Evolutionary conservation across 2,797 vertebrate species (phyloP).

Genomic region (Acanthornis magna): DNA sequence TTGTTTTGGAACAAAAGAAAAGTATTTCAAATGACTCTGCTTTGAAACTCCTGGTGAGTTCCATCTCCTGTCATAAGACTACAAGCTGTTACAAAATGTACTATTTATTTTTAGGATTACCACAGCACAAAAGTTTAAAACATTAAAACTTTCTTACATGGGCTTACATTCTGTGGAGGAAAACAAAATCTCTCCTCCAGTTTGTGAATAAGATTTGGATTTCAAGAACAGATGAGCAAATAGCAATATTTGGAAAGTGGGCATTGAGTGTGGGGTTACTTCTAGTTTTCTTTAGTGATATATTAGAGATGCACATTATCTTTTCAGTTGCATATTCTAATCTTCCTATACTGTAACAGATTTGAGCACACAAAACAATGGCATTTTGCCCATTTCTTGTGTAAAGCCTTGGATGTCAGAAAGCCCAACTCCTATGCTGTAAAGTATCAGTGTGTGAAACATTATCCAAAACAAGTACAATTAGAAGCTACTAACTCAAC

Average conservation of each 20-base stretch:
- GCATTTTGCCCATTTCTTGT: background rate
- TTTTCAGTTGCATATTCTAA: background rate
- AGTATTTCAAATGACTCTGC: background rate
- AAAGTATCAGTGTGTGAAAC: background rate
- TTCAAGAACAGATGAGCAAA: background rate
- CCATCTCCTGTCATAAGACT: background rate
- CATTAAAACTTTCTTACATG: background rate
- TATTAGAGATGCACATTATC: background rate
- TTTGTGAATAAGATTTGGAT: background rate
- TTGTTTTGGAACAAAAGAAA: background rate
- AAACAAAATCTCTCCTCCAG: background rate
- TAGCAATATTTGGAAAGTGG: background rate
- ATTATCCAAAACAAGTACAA: background rate
- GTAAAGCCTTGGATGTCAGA: background rate
- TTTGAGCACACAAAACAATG: background rate
- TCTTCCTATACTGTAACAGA: background rate
- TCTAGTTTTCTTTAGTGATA: background rate
- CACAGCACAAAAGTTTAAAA: background rate
- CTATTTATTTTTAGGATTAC: slow-evolving; percentile 16
- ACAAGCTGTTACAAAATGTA: background rate
- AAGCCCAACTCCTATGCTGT: background rate
- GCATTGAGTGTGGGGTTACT: background rate
- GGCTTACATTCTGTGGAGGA: background rate
- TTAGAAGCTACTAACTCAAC: background rate
- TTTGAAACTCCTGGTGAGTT: background rate